These are phyloP conservation scores for Ptilonorhynchus violaceus DNA, from an alignment of 2,113 vertebrate species.

Conservation along the genomic window DNA sequence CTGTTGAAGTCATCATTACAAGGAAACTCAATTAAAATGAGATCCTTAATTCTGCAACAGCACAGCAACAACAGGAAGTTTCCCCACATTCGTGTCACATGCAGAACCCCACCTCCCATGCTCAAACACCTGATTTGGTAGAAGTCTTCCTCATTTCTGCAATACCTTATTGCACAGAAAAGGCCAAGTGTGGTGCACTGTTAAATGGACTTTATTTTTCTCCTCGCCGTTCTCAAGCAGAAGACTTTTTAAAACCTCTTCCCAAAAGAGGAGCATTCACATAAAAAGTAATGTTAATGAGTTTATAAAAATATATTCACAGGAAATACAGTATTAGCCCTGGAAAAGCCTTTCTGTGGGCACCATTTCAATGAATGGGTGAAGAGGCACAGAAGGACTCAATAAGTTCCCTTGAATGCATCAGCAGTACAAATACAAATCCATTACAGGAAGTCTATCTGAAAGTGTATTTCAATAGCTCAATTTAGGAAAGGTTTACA, in stretches of 20 bases:
- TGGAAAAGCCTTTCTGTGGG: not conserved
- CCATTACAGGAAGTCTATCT: not conserved
- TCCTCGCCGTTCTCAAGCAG: not conserved
- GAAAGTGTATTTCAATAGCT: not conserved
- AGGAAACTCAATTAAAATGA: slow-evolving; percentile 18
- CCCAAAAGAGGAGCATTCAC: not conserved
- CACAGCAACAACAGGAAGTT: not conserved
- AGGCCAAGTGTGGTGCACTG: not conserved
- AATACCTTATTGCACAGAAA: not conserved
- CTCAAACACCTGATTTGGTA: not conserved
- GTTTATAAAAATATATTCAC: not conserved
- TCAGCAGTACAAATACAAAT: not conserved
- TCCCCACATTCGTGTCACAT: not conserved
- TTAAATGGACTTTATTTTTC: not conserved
- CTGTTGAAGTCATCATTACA: slow-evolving; percentile 45
- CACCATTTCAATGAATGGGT: not conserved
- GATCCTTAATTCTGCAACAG: slow-evolving; percentile 17
- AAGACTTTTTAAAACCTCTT: not conserved
- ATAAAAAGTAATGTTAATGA: not conserved
- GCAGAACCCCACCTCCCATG: not conserved
- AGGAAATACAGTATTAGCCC: not conserved
- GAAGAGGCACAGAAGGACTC: not conserved
- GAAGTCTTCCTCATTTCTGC: not conserved
- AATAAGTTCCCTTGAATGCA: not conserved
- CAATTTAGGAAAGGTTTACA: not conserved